These are phyloP conservation scores for Myopa testacea DNA, from an alignment of 2,888 invertebrate species.

Conservation along the genomic window DNA sequence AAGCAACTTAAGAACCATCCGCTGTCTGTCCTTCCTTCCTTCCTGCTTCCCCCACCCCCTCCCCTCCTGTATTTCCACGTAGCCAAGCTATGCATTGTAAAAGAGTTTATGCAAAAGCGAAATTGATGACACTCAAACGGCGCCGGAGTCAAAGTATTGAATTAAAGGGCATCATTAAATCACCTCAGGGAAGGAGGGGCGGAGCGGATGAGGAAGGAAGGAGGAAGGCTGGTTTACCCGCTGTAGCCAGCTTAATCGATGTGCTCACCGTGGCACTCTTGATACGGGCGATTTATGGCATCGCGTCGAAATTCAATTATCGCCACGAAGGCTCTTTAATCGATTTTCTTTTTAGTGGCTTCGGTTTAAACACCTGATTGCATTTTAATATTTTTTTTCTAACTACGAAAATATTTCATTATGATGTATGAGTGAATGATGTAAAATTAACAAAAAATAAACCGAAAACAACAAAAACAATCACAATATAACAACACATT, in stretches of 20 bases:
- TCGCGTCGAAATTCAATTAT: conserved; percentile 29
- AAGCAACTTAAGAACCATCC: no score
- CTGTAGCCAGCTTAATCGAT: neutral
- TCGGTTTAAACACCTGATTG: no score
- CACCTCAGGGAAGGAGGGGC: neutral
- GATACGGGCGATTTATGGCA: conserved; percentile 28
- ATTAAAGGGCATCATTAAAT: conserved; percentile 20
- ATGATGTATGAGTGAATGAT: no score
- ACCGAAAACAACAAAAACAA: no score
- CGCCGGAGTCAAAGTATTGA: neutral
- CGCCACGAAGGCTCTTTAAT: neutral
- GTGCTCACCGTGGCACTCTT: neutral
- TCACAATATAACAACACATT: no score
- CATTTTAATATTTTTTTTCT: neutral
- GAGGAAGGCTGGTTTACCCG: neutral
- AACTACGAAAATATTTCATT: neutral
- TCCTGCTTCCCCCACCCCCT: neutral
- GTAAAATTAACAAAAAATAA: no score
- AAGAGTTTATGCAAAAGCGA: neutral
- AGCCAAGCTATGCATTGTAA: no score
- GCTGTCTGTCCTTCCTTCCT: no score
- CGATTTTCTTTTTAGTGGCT: neutral
- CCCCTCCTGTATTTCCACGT: neutral
- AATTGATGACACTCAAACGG: conserved; percentile 29
- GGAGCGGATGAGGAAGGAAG: neutral